phyloP scores from a whole-genome alignment of 2,113 vertebrate species.

The Callopanchax toddi region DNA sequence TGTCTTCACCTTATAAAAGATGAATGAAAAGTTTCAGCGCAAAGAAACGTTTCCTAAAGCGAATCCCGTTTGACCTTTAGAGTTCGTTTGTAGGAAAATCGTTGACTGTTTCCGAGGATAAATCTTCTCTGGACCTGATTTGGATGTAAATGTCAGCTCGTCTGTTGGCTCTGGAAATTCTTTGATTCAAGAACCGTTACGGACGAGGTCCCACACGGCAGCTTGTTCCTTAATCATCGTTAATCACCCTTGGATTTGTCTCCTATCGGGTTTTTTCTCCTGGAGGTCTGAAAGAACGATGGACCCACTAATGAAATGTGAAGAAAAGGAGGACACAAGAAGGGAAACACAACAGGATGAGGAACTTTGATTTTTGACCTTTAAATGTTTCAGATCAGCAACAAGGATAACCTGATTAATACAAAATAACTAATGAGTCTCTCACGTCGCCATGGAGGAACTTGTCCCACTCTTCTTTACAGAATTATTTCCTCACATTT shows the following conservation, averaged over 20 bases:
- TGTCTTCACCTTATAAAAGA: no score
- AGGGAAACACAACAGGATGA: background rate
- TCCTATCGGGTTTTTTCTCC: background rate
- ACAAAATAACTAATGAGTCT: no score
- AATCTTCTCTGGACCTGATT: conserved; percentile 8
- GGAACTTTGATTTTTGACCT: no score
- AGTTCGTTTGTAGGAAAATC: background rate
- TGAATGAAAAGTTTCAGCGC: no score
- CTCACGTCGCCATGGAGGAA: no score
- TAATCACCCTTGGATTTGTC: conserved; percentile 36
- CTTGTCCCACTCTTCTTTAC: no score
- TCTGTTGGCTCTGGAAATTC: conserved; percentile 35
- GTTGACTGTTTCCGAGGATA: background rate
- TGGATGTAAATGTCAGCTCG: conserved; percentile 1
- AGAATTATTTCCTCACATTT: no score
- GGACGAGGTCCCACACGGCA: conserved; percentile 17
- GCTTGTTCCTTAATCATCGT: conserved; percentile 40
- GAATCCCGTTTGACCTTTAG: conserved; percentile 14
- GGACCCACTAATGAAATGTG: no score
- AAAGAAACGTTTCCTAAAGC: no score
- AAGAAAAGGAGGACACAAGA: conserved; percentile 31
- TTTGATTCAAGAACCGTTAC: conserved; percentile 27
- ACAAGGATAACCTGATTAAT: no score
- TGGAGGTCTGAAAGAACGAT: no score
- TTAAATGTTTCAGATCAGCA: no score